phyloP scores from a whole-genome alignment of 2,113 vertebrate species.

The Gavialis gangeticus region DNA sequence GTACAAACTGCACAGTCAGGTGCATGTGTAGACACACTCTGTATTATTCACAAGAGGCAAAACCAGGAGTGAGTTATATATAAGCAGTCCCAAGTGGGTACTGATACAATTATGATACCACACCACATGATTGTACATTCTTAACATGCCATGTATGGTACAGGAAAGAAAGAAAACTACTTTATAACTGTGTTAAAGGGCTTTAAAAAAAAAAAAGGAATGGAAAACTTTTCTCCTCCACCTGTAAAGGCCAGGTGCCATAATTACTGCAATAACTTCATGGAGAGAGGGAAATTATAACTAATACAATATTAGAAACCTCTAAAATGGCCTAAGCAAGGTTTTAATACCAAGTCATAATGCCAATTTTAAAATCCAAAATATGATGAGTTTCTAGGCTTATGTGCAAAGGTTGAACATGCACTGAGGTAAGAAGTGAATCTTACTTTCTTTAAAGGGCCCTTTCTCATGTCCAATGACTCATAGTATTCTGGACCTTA shows the following conservation, averaged over 20 bases:
- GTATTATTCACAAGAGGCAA: not conserved
- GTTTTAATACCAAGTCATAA: not conserved
- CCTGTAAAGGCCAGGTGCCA: slow-evolving; percentile 51
- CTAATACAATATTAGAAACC: not conserved
- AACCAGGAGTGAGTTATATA: not conserved
- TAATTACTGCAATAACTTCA: slow-evolving; percentile 42
- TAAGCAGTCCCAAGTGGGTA: not conserved
- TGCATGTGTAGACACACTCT: too few species aligned
- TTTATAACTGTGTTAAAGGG: slow-evolving; percentile 17
- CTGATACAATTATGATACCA: not conserved
- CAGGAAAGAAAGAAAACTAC: slow-evolving; percentile 9
- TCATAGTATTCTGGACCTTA: not conserved
- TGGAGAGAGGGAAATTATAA: not conserved
- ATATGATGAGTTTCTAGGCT: not conserved
- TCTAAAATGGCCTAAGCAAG: not conserved
- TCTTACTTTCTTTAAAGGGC: not conserved
- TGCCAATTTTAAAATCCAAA: not conserved
- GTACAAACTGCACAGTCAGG: too few species aligned
- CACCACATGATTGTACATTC: not conserved
- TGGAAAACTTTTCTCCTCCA: slow-evolving; percentile 22
- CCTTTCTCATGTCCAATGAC: not conserved
- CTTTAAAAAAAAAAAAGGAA: not conserved
- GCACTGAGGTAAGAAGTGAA: not conserved
- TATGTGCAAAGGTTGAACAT: not conserved
- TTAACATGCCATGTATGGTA: not conserved